Percentiles rank a stretch among this genome's conserved stretches.
These are phyloP conservation scores for Melierax canorus DNA, from an alignment of 2,113 vertebrate genomes.

Conservation along the genomic window DNA sequence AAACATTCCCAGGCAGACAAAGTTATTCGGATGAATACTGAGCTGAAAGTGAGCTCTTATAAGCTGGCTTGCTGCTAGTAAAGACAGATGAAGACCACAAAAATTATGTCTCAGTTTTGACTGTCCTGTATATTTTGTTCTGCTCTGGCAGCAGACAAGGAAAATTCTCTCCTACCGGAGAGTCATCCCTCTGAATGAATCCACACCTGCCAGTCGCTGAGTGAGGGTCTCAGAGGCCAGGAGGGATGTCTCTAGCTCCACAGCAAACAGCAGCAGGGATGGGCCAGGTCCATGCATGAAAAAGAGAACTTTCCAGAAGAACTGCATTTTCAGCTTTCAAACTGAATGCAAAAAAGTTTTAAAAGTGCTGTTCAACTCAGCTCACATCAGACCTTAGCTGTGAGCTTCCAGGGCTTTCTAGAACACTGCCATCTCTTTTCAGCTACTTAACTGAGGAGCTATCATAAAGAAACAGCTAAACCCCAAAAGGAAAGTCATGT, in stretches of 20 bases:
- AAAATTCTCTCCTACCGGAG: background rate
- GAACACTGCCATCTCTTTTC: background rate
- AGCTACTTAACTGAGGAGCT: background rate
- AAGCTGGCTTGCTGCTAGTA: background rate
- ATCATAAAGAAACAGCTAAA: background rate
- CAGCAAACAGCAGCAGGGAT: fast-evolving
- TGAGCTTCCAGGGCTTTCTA: background rate
- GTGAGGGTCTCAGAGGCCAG: no score
- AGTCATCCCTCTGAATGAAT: background rate
- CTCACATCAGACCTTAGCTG: background rate
- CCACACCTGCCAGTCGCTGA: background rate
- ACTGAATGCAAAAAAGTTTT: background rate
- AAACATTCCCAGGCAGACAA: background rate
- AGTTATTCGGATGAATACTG: background rate
- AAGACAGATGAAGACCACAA: background rate
- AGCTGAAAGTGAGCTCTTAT: background rate
- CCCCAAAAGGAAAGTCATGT: background rate
- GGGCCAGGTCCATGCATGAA: background rate
- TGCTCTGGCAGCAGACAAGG: background rate
- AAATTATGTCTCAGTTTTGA: background rate
- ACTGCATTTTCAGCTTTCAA: background rate
- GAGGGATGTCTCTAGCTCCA: background rate
- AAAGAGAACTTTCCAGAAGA: background rate
- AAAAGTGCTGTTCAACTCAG: background rate
- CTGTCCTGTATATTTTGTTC: background rate